Conservation (phyloP, 2,888 invertebrate species). For the Cartodere bifasciata region DNA sequence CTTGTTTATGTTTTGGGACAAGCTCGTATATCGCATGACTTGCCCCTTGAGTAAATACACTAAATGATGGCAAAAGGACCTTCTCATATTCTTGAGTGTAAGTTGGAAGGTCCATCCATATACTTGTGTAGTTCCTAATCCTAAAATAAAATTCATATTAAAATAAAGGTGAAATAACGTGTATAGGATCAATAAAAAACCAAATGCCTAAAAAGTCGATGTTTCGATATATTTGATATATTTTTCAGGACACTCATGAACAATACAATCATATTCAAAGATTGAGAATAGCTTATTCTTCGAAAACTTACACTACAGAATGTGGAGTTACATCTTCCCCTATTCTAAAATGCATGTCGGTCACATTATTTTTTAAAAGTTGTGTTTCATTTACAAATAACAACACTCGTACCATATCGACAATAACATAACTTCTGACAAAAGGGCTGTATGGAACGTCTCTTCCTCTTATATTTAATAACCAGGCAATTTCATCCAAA, state of each 20-base stretch:
- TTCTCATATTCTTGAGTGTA: conserved; percentile 49
- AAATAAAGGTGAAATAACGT: too few relatives aligned
- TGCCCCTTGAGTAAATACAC: conserved; percentile 57
- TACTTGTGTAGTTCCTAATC: conserved; percentile 51
- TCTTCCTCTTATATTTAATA: conserved; percentile 75
- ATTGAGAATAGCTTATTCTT: too few relatives aligned
- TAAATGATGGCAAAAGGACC: conserved; percentile 56
- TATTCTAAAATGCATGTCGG: conserved; percentile 35
- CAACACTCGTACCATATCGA: conserved; percentile 50
- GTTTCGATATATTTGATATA: too few relatives aligned
- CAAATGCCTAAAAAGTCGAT: too few relatives aligned
- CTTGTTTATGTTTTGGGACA: conserved; percentile 43
- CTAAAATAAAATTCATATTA: conserved; percentile 33
- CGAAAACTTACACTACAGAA: conserved; percentile 50
- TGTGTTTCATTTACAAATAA: conserved; percentile 60
- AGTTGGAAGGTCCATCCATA: conserved; percentile 58
- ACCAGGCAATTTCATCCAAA: conserved; percentile 78
- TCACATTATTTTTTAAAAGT: conserved; percentile 34
- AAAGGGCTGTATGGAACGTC: conserved; percentile 75
- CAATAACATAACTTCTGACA: conserved; percentile 59
- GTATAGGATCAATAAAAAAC: too few relatives aligned
- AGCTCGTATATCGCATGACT: conserved; percentile 55
- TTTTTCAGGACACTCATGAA: too few relatives aligned
- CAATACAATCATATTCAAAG: too few relatives aligned
- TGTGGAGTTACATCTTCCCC: conserved; percentile 47